Evolutionary conservation across 1,140 invertebrate genomes (phyloP), one percentile per base, ranked within the genome.

Genomic region (Anadara kagoshimensis): DNA sequence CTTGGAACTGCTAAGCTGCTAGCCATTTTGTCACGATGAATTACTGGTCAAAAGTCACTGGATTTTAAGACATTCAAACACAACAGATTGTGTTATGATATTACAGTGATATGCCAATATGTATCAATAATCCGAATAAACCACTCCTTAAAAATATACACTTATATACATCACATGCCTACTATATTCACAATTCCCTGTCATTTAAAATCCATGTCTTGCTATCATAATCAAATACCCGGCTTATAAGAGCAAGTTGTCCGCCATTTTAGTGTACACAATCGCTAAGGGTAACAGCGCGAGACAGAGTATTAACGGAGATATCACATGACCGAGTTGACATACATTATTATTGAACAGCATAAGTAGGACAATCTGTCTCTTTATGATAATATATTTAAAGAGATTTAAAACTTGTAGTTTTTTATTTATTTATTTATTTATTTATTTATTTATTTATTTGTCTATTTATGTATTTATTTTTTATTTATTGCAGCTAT

Each of bases 1-100:
- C 73, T 59, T 44, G 73, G 73, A 3, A 75, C 73, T 20, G 73
- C 73, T 51, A 67, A 58, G n/a, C 58, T 62, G 47, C 56, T 63
- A 5, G 71, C 65, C 71, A 73, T 73, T 22, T 20, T 54, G 12
- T 36, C 29, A 36, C 18, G 20, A n/a, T 45, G 10, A 8, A 16
- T 29, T 36, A 29, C 16, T 14, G 26, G 24, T 58, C 26, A 29
- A 11, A 24, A 36, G 20, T n/a, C 16, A 22, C 16, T 62, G 7
- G 59, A 62, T 18, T 20, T 41, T 43, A 4, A 29, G 24, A 36
- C 29, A 36, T 36, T 36, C 29, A n/a, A 14, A 20, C 59, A 45
- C n/a, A 29, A n/a, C 18, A 22, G 20, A 44, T 12, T n/a, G n/a
- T n/a, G n/a, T n/a, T n/a, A n/a, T n/a, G n/a, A n/a, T n/a, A n/a